Evolutionary conservation across 2,797 vertebrate species (phyloP).

Genomic region (Poecilia gillii): DNA sequence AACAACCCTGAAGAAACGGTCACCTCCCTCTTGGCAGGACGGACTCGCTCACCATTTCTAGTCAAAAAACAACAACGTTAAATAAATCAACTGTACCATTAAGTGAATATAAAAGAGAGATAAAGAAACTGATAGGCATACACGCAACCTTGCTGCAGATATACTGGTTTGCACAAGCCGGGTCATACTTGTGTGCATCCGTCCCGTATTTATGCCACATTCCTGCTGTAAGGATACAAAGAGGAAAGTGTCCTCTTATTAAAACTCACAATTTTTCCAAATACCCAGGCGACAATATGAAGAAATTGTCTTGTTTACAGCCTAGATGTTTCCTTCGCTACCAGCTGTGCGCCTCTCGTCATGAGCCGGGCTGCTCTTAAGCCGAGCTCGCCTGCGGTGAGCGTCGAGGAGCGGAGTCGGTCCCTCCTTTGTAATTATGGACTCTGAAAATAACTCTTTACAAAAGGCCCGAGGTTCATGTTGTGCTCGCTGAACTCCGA

Average conservation of each 20-base stretch:
- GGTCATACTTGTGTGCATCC: background rate
- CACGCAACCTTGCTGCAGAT: slow-evolving; percentile 6
- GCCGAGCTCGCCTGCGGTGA: slow-evolving; percentile 40
- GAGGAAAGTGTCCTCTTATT: background rate
- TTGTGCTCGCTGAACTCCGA: slow-evolving; percentile 37
- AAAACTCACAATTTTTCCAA: no score
- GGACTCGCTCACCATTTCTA: slow-evolving; percentile 7
- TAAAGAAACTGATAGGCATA: background rate
- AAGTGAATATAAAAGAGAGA: background rate
- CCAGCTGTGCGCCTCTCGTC: slow-evolving; percentile 5
- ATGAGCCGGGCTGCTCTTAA: slow-evolving; percentile 30
- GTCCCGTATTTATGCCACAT: background rate
- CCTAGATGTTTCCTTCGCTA: background rate
- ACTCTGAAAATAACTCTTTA: slow-evolving; percentile 82
- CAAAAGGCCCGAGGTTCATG: slow-evolving; percentile 45
- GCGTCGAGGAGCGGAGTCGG: slow-evolving; percentile 57
- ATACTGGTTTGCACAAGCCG: slow-evolving; percentile 21
- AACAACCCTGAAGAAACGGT: slow-evolving; percentile 47
- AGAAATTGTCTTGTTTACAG: slow-evolving; percentile 11
- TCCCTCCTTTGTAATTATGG: slow-evolving; percentile 86
- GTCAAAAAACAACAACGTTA: slow-evolving; percentile 1
- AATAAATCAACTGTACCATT: background rate
- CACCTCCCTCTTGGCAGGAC: slow-evolving; percentile 30
- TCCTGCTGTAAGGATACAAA: background rate
- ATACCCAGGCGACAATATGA: background rate